Evolutionary conservation across 1,140 invertebrate species (phyloP), one percentile per base, ranked within the genome.

Genomic region (Chionoecetes opilio): DNA sequence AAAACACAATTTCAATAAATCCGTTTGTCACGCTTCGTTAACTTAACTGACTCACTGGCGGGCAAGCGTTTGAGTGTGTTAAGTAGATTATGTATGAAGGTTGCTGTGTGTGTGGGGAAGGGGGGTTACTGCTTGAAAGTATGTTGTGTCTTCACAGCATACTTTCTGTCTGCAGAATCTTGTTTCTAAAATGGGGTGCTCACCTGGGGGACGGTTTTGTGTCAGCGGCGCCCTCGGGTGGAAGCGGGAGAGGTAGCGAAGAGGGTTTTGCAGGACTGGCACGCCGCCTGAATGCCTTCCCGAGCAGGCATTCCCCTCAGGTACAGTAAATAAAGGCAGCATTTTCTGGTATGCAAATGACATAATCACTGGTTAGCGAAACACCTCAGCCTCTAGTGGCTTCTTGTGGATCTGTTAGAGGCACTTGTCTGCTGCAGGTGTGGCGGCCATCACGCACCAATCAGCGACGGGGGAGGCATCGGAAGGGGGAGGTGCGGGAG

Each of bases 261-360:
- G n/a, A 53, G 21, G 46, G 46, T 17, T 17, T 53, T 53, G 46
- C 46, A 53, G 46, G 11, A n/a, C 46, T 2, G 46, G 46, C 46
- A n/a, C n/a, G n/a, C n/a, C n/a, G n/a, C n/a, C n/a, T n/a, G n/a
- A n/a, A 53, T 17, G 46, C 46, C 46, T 53, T 2, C 46, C 46
- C 63, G 21, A 26, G 63, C 63, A 75, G n/a, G 63, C 63, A 75
- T 75, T 75, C 63, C 21, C 63, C 63, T 75, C 21, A 11, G 3
- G 89, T 14, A 53, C 53, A 75, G 89, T 91, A 75, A 91, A 91
- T 91, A 63, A 21, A 75, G 89, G 89, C 5, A 34, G 34, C 89
- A 91, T 75, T 91, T n/a, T 75, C 46, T 29, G 53, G 29, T 91
- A 91, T 91, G 89, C 89, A 91, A 91, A 91, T 91, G 89, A 75